phyloP scores from a whole-genome alignment of 2,797 vertebrate species.

The Otolemur crassicaudatus region DNA sequence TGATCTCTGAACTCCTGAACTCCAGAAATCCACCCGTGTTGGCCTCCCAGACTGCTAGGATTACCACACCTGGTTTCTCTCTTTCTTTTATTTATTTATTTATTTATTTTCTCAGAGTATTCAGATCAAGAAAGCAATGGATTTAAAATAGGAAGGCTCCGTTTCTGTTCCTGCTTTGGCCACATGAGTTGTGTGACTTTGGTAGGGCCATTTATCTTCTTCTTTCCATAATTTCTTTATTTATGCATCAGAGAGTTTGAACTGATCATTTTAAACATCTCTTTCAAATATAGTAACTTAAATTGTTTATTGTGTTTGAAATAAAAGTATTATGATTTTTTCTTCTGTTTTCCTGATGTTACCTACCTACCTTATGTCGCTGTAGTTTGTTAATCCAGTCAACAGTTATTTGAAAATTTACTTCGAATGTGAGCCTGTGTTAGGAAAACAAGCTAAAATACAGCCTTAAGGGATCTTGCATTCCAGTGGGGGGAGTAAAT shows the following conservation, averaged over 20 bases:
- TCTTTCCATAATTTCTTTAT: conserved; percentile 36
- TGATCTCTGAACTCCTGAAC: no score
- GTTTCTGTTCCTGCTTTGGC: conserved; percentile 41
- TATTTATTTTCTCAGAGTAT: conserved; percentile 19
- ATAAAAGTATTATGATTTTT: not conserved
- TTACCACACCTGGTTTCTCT: no score
- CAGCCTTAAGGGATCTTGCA: not conserved
- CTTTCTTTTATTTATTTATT: not conserved
- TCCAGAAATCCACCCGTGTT: no score
- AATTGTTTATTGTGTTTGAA: not conserved
- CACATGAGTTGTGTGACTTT: conserved; percentile 56
- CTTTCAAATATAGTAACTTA: not conserved
- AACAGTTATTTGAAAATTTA: not conserved
- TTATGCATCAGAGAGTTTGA: conserved; percentile 7
- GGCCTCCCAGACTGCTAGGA: no score
- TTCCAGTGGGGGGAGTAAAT: not conserved
- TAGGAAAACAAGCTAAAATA: not conserved
- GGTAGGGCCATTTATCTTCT: conserved; percentile 43
- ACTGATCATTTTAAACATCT: not conserved
- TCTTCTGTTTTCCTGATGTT: not conserved
- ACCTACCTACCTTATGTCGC: not conserved
- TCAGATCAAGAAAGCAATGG: not conserved
- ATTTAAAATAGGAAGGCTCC: conserved; percentile 41
- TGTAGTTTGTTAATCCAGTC: not conserved
- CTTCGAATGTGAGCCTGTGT: not conserved